Percentiles rank a stretch among this genome's conserved stretches.
Evolutionary conservation across 2,113 vertebrate species (phyloP).

Genomic region (Podarcis muralis): DNA sequence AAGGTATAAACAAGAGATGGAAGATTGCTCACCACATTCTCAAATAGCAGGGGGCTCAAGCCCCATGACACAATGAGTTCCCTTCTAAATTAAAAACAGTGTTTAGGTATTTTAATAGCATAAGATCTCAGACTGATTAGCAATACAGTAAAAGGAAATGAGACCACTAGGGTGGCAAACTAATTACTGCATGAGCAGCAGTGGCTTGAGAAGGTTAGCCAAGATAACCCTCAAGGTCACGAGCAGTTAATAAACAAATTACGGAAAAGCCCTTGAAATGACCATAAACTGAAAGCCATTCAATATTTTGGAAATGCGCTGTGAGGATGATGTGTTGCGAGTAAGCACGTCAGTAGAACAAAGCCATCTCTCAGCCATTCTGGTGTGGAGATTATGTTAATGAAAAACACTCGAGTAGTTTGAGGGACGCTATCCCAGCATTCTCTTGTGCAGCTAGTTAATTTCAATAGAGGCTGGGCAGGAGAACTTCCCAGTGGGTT

Average conservation of each 20-base stretch:
- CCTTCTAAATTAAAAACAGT: not conserved
- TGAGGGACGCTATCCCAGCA: not conserved
- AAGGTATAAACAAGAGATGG: not conserved
- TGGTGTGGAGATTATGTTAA: not conserved
- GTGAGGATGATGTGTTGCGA: fast-evolving
- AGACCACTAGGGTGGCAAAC: constrained; percentile 11
- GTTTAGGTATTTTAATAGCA: constrained; percentile 10
- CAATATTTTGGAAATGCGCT: constrained; percentile 10
- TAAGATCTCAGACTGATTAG: not conserved
- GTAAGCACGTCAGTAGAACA: not conserved
- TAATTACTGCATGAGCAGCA: constrained; percentile 1
- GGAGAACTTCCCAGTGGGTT: not conserved
- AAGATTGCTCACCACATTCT: not conserved
- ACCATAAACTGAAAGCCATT: not conserved
- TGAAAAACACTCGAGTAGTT: not conserved
- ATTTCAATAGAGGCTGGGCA: not conserved
- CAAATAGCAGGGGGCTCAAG: not conserved
- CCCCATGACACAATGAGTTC: not conserved
- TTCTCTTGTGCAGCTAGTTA: not conserved
- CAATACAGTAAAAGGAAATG: not conserved
- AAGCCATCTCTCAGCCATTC: not conserved
- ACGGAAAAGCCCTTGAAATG: constrained; percentile 6
- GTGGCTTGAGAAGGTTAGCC: not conserved
- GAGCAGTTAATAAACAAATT: constrained; percentile 12
- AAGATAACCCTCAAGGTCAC: constrained; percentile 14